phyloP scores from a whole-genome alignment of 2,797 vertebrate species.

The Micropoecilia bifurca region DNA sequence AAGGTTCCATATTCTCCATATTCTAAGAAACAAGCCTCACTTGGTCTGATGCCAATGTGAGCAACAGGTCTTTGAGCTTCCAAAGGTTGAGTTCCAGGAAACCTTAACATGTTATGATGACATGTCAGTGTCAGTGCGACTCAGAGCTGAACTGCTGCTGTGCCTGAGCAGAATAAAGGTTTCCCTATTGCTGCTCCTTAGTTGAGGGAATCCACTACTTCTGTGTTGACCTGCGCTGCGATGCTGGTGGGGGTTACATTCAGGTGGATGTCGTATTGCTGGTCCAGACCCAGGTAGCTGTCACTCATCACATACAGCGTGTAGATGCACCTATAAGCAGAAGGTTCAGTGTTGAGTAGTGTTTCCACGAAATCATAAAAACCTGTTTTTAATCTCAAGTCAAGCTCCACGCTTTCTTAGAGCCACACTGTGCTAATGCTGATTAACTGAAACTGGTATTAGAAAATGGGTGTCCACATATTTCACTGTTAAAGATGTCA shows the following conservation, averaged over 20 bases:
- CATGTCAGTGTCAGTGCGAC: not conserved
- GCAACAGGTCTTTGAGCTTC: not conserved
- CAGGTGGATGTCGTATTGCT: slow-evolving; percentile 95
- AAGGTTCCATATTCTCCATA: not conserved
- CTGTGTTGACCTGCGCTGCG: slow-evolving; percentile 80
- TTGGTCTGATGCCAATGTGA: not conserved
- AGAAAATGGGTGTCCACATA: too few relatives aligned
- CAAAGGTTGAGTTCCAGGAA: not conserved
- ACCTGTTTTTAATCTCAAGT: not conserved
- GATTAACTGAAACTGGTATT: not conserved
- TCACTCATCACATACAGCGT: slow-evolving; percentile 97
- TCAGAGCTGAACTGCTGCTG: not conserved
- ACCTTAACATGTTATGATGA: not conserved
- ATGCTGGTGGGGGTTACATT: slow-evolving; percentile 82
- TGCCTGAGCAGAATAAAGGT: not conserved
- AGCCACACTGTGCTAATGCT: not conserved
- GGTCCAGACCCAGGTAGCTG: slow-evolving; percentile 97
- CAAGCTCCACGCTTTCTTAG: not conserved
- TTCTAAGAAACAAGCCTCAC: not conserved
- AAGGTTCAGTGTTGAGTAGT: not conserved
- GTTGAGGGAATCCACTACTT: slow-evolving; percentile 75
- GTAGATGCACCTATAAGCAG: slow-evolving; percentile 90
- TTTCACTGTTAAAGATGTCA: too few relatives aligned
- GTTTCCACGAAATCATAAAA: not conserved
- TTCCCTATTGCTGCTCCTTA: slow-evolving; percentile 37